A percentile compares a stretch with the other conserved stretches of the same genome.
Conservation (phyloP, 2,888 invertebrate species). For the Dryocosmus kuriphilus region DNA sequence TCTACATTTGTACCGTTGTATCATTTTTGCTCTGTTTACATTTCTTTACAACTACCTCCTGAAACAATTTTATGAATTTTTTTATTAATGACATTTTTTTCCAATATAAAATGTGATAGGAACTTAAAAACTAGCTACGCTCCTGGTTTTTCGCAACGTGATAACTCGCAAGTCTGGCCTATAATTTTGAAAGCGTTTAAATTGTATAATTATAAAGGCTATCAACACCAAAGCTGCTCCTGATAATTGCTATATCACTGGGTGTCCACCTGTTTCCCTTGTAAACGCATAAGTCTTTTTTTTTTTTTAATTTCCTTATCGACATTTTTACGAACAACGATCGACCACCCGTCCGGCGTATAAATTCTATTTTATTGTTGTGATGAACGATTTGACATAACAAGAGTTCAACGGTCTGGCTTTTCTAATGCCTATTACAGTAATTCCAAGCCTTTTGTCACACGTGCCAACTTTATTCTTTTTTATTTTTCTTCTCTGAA, state of each 20-base stretch:
- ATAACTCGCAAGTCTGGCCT: neutral
- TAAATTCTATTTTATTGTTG: conserved; percentile 47
- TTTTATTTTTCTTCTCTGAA: conserved; percentile 9
- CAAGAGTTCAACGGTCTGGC: conserved; percentile 53
- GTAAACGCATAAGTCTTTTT: neutral
- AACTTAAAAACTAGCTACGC: too few relatives aligned
- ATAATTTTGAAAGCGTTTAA: neutral
- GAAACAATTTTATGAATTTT: too few relatives aligned
- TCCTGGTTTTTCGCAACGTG: too few relatives aligned
- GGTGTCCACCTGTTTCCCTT: conserved; percentile 34
- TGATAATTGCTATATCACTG: neutral
- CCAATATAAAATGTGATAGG: too few relatives aligned
- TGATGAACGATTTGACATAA: conserved; percentile 52
- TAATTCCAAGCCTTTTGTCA: neutral
- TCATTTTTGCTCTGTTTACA: too few relatives aligned
- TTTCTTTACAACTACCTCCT: too few relatives aligned
- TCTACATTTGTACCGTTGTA: too few relatives aligned
- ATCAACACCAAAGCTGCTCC: neutral
- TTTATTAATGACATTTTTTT: too few relatives aligned
- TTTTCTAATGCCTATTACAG: conserved; percentile 3
- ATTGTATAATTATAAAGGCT: neutral
- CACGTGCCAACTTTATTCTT: conserved; percentile 41
- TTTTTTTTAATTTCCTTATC: conserved; percentile 50
- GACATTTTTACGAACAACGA: conserved; percentile 30
- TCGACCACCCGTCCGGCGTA: conserved; percentile 31